Conservation (phyloP, 2,888 invertebrate species). For the Miltochrista miniata region DNA sequence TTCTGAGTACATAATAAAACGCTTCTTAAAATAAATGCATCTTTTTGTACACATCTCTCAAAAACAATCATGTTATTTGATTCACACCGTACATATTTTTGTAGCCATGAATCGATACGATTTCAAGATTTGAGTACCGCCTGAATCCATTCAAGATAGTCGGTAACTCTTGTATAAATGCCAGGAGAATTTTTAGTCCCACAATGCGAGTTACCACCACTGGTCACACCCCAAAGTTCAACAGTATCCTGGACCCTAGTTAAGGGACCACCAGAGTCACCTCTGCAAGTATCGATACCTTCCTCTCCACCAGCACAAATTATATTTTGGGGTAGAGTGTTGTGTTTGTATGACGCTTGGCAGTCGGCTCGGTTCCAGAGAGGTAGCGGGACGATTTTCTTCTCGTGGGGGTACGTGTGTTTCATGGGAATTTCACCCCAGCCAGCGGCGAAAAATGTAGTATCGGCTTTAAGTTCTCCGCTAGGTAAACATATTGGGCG, state of each 20-base stretch:
- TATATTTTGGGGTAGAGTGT: constrained; percentile 34
- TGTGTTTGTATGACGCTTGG: constrained; percentile 28
- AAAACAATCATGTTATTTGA: not conserved
- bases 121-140: constrained; percentile 22
- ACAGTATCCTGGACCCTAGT: constrained; percentile 30
- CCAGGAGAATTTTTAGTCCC: constrained; percentile 49
- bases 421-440: constrained; percentile 46
- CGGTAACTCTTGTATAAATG: constrained; percentile 49
- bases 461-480: constrained; percentile 21
- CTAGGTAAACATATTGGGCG: constrained; percentile 52
- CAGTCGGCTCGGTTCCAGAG: constrained; percentile 37
- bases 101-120: not conserved
- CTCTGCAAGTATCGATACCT: constrained; percentile 50
- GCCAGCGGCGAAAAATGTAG: constrained; percentile 43
- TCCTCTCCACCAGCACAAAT: constrained; percentile 56
- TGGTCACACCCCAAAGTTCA: constrained; percentile 51
- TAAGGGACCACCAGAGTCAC: constrained; percentile 59
- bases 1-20: not conserved
- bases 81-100: not conserved
- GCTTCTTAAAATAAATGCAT: not conserved
- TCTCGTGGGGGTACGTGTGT: constrained; percentile 38
- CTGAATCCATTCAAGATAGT: constrained; percentile 48
- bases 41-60: not conserved
- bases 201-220: constrained; percentile 44
- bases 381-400: constrained; percentile 46